Evolutionary conservation across 2,113 vertebrate genomes (phyloP).

Genomic region (Pomatostomus ruficeps): DNA sequence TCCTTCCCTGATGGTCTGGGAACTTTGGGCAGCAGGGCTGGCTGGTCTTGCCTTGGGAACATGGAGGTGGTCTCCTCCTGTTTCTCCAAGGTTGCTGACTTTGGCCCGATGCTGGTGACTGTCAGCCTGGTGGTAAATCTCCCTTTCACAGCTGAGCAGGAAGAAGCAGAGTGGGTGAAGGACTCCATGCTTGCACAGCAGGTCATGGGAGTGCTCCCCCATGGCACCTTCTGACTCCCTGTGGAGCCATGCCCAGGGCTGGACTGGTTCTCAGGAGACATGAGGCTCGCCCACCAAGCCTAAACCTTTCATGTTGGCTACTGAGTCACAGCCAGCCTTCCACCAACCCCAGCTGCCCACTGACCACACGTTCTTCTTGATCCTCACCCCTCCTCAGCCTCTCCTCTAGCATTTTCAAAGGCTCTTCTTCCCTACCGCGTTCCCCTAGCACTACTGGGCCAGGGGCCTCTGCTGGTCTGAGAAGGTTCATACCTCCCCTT

Average conservation of each 20-base stretch:
- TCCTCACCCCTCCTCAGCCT: not conserved
- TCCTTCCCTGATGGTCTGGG: not conserved
- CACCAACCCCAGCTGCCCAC: not conserved
- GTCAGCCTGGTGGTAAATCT: not conserved
- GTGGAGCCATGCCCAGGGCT: not conserved
- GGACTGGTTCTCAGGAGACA: not conserved
- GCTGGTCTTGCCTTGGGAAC: not conserved
- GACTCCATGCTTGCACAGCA: not conserved
- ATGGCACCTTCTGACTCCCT: not conserved
- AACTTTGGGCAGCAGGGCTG: not conserved
- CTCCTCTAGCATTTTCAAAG: not conserved
- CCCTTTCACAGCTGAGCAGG: fast-evolving
- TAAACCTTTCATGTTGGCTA: not conserved
- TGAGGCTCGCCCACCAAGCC: not conserved
- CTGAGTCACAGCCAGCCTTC: not conserved
- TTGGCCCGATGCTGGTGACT: not conserved
- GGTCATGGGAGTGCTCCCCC: not conserved
- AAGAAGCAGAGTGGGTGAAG: not conserved
- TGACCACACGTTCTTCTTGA: fast-evolving
- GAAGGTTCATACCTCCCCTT: not conserved
- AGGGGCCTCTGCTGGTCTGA: not conserved
- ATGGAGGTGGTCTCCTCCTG: not conserved
- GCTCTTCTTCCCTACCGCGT: not conserved
- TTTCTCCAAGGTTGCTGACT: not conserved
- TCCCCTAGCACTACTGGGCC: not conserved